A percentile compares a stretch with the other conserved stretches of the same genome.
phyloP scores from a whole-genome alignment of 1,140 invertebrate species.

The Papilio machaon region DNA sequence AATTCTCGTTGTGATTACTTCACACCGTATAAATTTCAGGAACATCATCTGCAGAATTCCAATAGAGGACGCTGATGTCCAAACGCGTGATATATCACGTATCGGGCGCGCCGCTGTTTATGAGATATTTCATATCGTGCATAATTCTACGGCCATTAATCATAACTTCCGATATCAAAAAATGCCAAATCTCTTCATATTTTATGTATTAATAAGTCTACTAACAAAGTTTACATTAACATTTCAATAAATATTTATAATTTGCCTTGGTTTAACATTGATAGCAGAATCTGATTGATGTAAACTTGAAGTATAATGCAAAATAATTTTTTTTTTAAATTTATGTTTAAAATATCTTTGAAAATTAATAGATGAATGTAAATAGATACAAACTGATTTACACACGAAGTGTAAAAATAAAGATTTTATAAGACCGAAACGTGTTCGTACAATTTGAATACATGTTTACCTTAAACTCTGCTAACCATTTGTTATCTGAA shows the following conservation, averaged over 20 bases:
- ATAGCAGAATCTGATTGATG: no score
- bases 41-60: constrained; percentile 78
- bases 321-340: not conserved
- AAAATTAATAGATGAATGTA: not conserved
- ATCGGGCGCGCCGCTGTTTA: constrained; percentile 68
- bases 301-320: not conserved
- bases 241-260: no score
- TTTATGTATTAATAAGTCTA: not conserved
- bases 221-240: no score
- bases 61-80: constrained; percentile 77
- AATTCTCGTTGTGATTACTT: constrained; percentile 65
- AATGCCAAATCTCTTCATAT: not conserved
- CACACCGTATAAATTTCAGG: constrained; percentile 73
- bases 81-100: constrained; percentile 77
- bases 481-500: constrained; percentile 22
- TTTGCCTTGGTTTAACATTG: no score
- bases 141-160: constrained; percentile 69
- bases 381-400: not conserved
- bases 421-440: constrained; percentile 12
- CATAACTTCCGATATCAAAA: constrained; percentile 48
- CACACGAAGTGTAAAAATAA: not conserved
- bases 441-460: constrained; percentile 32
- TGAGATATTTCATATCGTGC: constrained; percentile 79
- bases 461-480: constrained; percentile 23
- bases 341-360: not conserved